These are phyloP conservation scores for Numida meleagris DNA, from an alignment of 2,113 vertebrate species.

Conservation along the genomic window DNA sequence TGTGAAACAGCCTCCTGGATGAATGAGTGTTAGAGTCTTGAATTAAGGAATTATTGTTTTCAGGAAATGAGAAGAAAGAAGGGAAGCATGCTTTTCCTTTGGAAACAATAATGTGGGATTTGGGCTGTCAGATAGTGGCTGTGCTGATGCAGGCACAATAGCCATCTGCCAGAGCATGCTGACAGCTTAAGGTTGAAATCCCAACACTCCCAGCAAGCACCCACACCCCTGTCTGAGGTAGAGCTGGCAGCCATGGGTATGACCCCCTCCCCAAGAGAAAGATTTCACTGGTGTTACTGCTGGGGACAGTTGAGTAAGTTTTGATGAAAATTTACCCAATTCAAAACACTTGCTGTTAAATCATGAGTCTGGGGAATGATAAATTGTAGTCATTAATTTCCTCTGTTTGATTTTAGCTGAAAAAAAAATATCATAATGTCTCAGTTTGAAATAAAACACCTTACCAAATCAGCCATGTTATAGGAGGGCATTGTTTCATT, in stretches of 20 bases:
- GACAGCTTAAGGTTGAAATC: not conserved
- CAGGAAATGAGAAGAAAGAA: slow-evolving; percentile 2
- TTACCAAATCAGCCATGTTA: not conserved
- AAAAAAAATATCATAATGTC: not conserved
- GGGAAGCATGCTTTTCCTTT: slow-evolving; percentile 17
- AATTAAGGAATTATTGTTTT: not conserved
- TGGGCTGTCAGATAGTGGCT: slow-evolving; percentile 9
- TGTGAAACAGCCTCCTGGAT: not conserved
- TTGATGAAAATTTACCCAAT: not conserved
- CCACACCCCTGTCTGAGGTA: not conserved
- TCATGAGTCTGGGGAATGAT: not conserved
- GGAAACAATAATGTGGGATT: not conserved
- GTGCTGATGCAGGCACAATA: not conserved
- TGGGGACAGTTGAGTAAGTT: not conserved
- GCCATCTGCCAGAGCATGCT: not conserved
- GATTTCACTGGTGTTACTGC: not conserved
- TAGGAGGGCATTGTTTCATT: not conserved
- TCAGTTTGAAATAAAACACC: not conserved
- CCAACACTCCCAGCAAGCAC: not conserved
- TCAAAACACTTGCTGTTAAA: not conserved
- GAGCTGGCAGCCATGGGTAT: not conserved
- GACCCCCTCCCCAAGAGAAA: not conserved
- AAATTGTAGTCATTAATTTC: not conserved
- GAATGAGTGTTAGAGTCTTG: not conserved
- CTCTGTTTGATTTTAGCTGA: not conserved